A percentile compares a stretch with the other conserved stretches of the same genome.
Evolutionary conservation across 2,113 vertebrate species (phyloP).

Genomic region (Gadus macrocephalus): DNA sequence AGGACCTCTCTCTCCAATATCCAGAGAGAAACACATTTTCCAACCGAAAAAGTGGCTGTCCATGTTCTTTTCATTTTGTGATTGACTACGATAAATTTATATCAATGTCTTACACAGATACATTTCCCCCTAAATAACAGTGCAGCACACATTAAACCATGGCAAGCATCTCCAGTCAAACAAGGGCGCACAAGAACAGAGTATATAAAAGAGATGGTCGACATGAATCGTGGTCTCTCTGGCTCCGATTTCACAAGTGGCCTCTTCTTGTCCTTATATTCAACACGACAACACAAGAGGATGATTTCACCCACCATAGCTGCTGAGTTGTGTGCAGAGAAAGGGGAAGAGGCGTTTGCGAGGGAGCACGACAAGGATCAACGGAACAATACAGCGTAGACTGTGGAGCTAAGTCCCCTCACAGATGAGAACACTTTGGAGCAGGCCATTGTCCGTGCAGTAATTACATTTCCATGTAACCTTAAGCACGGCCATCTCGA

Average conservation of each 20-base stretch:
- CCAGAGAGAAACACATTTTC: no score
- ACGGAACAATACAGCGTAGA: neutral
- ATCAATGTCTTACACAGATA: no score
- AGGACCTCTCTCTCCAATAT: no score
- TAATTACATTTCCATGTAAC: constrained; percentile 36
- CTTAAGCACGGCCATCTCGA: constrained; percentile 32
- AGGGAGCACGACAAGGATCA: neutral
- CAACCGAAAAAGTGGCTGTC: no score
- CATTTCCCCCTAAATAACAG: no score
- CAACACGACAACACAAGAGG: constrained; percentile 41
- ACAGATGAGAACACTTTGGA: constrained; percentile 17
- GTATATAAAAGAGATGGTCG: no score
- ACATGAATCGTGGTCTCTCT: no score
- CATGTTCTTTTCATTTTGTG: no score
- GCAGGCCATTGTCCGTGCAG: constrained; percentile 15
- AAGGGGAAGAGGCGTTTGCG: neutral
- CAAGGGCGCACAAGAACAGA: no score
- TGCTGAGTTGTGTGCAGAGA: neutral
- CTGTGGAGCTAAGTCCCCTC: neutral
- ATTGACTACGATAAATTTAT: no score
- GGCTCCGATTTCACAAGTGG: neutral
- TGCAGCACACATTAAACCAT: no score
- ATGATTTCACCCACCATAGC: neutral
- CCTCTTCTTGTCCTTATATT: neutral
- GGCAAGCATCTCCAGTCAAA: no score